phyloP scores from a whole-genome alignment of 1,140 invertebrate genomes.

The Neodiprion lecontei region DNA sequence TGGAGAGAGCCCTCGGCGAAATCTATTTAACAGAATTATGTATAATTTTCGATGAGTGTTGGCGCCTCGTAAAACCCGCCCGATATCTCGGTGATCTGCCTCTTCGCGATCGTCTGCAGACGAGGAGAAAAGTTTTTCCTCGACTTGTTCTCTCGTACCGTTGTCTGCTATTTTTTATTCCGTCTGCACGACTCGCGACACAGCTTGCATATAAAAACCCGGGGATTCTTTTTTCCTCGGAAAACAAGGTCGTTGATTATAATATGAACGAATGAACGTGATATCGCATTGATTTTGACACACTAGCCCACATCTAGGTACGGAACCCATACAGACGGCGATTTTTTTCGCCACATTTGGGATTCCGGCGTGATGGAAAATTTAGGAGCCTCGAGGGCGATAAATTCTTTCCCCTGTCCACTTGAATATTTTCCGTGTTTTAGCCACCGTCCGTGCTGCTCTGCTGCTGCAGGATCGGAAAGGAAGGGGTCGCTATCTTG shows the following conservation, averaged over 20 bases:
- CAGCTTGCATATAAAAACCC: no score
- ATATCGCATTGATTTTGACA: no score
- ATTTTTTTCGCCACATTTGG: constrained; percentile 43
- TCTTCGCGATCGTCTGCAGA: neutral
- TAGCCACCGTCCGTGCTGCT: constrained; percentile 39
- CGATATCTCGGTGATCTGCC: neutral
- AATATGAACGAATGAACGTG: neutral
- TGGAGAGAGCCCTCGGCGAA: neutral
- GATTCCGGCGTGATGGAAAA: constrained; percentile 59
- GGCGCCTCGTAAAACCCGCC: neutral
- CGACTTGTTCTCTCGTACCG: no score
- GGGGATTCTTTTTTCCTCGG: neutral
- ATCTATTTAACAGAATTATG: constrained; percentile 1
- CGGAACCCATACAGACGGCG: constrained; percentile 8
- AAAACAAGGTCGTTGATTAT: neutral
- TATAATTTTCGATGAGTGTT: constrained; percentile 1
- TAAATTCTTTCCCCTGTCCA: constrained; percentile 59
- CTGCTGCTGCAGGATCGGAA: constrained; percentile 31
- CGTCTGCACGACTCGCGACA: no score
- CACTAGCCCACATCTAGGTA: neutral
- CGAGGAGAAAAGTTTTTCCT: no score
- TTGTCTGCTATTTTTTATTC: no score
- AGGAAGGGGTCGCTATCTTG: constrained; percentile 53
- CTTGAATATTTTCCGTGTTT: constrained; percentile 62
- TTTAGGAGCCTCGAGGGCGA: constrained; percentile 53